Percentiles rank a stretch among this genome's conserved stretches.
Conservation (phyloP, 2,113 vertebrate species). For the Atlantisia rogersi region DNA sequence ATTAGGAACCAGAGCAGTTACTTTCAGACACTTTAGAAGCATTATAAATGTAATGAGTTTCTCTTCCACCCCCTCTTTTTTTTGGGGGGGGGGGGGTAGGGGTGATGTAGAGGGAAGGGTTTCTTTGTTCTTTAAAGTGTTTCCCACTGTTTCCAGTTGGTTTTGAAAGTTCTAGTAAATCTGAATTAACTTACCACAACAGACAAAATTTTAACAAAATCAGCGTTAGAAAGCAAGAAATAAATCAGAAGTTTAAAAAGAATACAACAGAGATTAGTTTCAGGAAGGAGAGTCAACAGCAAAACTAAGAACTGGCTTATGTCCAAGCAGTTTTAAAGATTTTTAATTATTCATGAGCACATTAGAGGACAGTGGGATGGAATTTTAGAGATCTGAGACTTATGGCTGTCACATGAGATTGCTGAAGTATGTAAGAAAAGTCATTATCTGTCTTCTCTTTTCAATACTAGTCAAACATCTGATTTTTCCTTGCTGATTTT, state of each 20-base stretch:
- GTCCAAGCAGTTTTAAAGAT: background rate
- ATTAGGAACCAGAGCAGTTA: constrained; percentile 33
- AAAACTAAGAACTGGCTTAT: background rate
- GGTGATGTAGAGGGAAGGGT: background rate
- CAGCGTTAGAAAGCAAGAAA: background rate
- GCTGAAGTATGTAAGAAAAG: background rate
- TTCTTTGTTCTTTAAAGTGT: background rate
- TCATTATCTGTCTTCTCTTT: background rate
- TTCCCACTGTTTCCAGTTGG: background rate
- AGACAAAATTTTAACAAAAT: background rate
- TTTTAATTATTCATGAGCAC: background rate
- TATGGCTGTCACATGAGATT: background rate
- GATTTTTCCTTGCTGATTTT: background rate
- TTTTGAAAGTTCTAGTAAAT: background rate
- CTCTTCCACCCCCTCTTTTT: background rate
- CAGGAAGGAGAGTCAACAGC: background rate
- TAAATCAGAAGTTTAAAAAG: background rate
- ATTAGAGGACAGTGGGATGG: background rate
- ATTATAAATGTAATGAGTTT: constrained; percentile 36
- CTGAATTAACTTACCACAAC: background rate
- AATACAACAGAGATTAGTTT: background rate
- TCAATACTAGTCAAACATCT: background rate
- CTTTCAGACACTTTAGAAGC: constrained; percentile 46
- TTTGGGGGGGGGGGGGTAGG: too few species aligned
- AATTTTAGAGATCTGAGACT: background rate